Evolutionary conservation across 2,888 invertebrate species (phyloP).

Genomic region (Cryptophagus acutangulus): DNA sequence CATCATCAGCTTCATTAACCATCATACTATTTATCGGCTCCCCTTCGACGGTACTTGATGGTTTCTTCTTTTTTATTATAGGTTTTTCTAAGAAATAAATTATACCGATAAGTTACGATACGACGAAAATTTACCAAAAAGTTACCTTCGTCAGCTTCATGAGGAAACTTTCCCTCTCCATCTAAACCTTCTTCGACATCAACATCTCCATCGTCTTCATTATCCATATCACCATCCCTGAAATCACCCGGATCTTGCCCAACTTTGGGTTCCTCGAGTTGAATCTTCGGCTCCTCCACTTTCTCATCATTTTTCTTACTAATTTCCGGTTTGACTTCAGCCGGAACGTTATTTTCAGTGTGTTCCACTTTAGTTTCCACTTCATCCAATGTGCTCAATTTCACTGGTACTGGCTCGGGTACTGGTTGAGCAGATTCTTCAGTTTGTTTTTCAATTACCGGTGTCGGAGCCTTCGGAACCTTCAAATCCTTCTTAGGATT

Average conservation of each 20-base stretch:
- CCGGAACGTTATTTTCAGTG: neutral
- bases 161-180: neutral
- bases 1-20: slow-evolving; percentile 24
- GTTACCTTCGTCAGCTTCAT: neutral
- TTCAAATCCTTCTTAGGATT: too few relatives aligned
- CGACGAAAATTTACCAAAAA: neutral
- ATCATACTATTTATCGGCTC: slow-evolving; percentile 19
- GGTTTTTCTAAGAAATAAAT: neutral
- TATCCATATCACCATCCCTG: neutral
- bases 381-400: too few relatives aligned
- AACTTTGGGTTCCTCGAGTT: neutral
- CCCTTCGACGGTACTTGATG: slow-evolving; percentile 24
- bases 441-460: neutral
- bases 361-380: too few relatives aligned
- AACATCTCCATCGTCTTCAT: neutral
- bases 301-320: neutral
- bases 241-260: too few relatives aligned
- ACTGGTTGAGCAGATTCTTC: too few relatives aligned
- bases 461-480: neutral
- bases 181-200: neutral
- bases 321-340: neutral
- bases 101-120: neutral
- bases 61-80: neutral
- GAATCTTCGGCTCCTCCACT: neutral
- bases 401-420: too few relatives aligned